Base-by-base conservation (phyloP, 2,797 vertebrate species). In the Lacerta viridis region DNA sequence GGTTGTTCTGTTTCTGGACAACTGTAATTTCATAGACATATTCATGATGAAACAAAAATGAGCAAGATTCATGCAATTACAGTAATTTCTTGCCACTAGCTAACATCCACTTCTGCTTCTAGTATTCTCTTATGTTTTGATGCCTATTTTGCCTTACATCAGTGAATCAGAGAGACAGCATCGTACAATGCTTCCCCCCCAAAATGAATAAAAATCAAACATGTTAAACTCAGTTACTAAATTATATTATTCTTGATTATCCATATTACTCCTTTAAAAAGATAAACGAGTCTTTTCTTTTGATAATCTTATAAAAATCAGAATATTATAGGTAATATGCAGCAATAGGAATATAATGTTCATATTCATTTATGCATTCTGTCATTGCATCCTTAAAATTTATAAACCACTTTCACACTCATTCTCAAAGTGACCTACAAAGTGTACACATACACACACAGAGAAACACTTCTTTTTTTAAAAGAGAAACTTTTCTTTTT, bases 151-250 rank as follows among this genome's bases (percentile, higher is more conserved):
- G n/a, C 29, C n/a, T 80, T 80, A 33, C 6, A 86, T 59, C 11
- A 50, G 80, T 75, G 23, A 1, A 72, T 66, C 29, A 71, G 2
- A 86, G 27, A 39, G 41, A 88, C 90, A 0, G 64, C 23, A 43
- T 50, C 64, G 59, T 88, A 93, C 89, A 68, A 78, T 11, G 11
- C 85, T 61, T 15, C 50, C 11, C 50, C 50, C 50, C 39, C 2
- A 50, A 50, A 50, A 50, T 74, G 41, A 23, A 23, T 18, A 33
- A 91, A 89, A 55, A 87, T 33, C 5, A 55, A 91, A 82, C 8
- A 29, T 59, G n/a, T 50, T 89, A 85, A 90, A 59, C 15, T 88
- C 85, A 75, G 64, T 87, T 77, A 84, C 90, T 39, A 71, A 79
- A 33, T 68, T 64, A 15, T 83, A 81, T 36, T 68, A 20, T 27